A percentile compares a stretch with the other conserved stretches of the same genome.
phyloP scores from a whole-genome alignment of 1,140 invertebrate genomes.

The Drosophila nikananu region DNA sequence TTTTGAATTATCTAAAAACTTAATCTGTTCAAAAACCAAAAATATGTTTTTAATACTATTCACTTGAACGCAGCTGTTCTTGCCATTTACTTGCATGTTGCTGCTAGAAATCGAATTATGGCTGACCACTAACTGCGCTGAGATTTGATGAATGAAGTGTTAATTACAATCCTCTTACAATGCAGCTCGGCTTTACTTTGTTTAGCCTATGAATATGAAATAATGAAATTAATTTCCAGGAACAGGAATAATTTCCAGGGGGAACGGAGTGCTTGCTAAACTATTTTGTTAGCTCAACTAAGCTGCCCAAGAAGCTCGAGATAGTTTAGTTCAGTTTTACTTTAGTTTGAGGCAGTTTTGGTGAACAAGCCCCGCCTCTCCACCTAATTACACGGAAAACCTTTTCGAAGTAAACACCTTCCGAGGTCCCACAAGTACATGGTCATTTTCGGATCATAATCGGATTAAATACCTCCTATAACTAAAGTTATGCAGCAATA shows the following conservation, averaged over 20 bases:
- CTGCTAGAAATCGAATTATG: constrained; percentile 5
- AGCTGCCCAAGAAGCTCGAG: background rate
- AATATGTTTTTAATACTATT: background rate
- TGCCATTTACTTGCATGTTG: background rate
- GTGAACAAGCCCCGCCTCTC: background rate
- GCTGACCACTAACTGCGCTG: constrained; percentile 41
- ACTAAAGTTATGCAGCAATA: constrained; percentile 11
- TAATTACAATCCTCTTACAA: constrained; percentile 4
- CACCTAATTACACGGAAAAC: background rate
- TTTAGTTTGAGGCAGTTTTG: background rate
- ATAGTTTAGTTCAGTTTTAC: background rate
- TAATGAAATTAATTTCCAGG: background rate
- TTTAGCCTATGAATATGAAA: background rate
- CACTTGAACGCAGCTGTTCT: background rate
- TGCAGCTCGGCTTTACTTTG: background rate
- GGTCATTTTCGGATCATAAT: constrained; percentile 27
- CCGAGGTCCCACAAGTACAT: constrained; percentile 15
- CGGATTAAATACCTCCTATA: constrained; percentile 27
- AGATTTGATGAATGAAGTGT: constrained; percentile 37
- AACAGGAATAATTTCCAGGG: background rate
- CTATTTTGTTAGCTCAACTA: background rate
- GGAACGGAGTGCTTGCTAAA: background rate
- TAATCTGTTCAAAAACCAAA: background rate
- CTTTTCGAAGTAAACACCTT: background rate
- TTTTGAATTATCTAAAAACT: too few relatives aligned